Evolutionary conservation across 1,140 invertebrate genomes (phyloP).

Genomic region (Heliothis subflexa): DNA sequence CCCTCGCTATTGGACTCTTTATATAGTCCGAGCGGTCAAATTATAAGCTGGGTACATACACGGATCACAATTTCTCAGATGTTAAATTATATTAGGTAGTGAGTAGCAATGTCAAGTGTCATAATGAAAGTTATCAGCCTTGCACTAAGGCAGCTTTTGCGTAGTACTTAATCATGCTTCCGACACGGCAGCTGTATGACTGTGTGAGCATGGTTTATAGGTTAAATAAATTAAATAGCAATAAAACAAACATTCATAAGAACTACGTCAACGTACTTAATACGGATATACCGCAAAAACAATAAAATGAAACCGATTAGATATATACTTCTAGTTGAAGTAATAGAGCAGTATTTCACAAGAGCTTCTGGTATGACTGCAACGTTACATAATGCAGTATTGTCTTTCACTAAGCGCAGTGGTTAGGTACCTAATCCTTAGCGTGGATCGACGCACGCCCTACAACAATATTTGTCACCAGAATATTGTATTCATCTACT

Average conservation of each 20-base stretch:
- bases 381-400: conserved; percentile 17
- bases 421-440: background rate
- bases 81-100: conserved; percentile 52
- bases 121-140: conserved; percentile 71
- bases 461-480: background rate
- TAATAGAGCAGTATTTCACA: background rate
- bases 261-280: conserved; percentile 1
- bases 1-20: conserved; percentile 51
- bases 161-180: conserved; percentile 44
- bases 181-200: conserved; percentile 15
- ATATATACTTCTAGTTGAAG: background rate
- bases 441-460: conserved; percentile 19
- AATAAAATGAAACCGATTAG: background rate
- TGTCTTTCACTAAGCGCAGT: conserved; percentile 17
- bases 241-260: background rate
- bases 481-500: too few species aligned
- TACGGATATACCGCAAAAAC: conserved; percentile 5
- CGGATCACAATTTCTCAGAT: conserved; percentile 57
- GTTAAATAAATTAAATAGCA: conserved; percentile 6
- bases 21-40: conserved; percentile 59
- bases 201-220: background rate
- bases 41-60: conserved; percentile 26
- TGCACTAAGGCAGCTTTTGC: conserved; percentile 60
- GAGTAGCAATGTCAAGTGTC: conserved; percentile 71
- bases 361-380: background rate